Base-by-base conservation (phyloP, 2,888 invertebrate species). In the Ophioninae sp. region DNA sequence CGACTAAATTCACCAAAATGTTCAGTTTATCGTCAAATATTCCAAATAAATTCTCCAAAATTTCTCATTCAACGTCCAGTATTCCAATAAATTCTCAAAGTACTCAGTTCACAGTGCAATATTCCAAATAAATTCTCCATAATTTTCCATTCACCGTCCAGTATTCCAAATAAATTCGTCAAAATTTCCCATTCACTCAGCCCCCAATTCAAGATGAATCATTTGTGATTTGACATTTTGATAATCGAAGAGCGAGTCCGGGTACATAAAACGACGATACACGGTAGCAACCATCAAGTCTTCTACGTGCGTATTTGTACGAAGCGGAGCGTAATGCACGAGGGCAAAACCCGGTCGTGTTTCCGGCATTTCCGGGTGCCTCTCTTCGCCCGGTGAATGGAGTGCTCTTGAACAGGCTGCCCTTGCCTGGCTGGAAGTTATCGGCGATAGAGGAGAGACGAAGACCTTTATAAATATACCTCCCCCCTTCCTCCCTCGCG, bases 361-460 rank as follows among this genome's bases (percentile, higher is more conserved):
- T 83, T 83, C 78, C 74, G 78, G 69, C 51, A 74, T 78, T 82
- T 78, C 77, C 80, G 74, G 77, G 74, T 37, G 64, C 77, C 73
- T 76, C 58, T 37, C 37, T 68, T 44, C 23, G 13, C 64, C 20
- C 17, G 51, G 6, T 51, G 51, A 56, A 58, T 56, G 76, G 74
- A 65, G 83, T 41, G 59, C 73, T 73, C 78, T 80, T 71, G 79
- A 65, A 51, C 80, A 58, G 37, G 30, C 51, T 37, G 39, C 2
- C 30, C 30, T 30, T 30, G 30, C 30, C 30, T 30, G 76, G 71
- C 63, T 68, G 56, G 51, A 78, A 82, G 73, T 58, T 73, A 79
- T 81, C 78, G 82, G 79, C 79, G 82, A 79, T 72, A 72, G 65
- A 44, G 44, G 51, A 63, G 74, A 69, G 41, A 65, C 67, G 10